Conservation (phyloP, 1,140 invertebrate genomes). For the Campoletis sonorensis region DNA sequence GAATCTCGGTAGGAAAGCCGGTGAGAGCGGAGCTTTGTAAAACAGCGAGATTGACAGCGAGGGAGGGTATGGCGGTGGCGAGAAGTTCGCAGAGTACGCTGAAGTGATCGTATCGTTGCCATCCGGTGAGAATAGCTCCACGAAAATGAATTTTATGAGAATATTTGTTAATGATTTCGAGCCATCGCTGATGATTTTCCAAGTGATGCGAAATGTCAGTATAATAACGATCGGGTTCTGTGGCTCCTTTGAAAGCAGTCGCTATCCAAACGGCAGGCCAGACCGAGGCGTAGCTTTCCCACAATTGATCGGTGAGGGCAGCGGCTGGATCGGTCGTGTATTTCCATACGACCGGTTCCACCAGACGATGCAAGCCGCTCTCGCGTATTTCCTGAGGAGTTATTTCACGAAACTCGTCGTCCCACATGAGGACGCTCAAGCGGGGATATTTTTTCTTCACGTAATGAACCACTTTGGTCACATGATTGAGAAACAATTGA, state of each 20-base stretch:
- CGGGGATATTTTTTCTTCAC: slow-evolving; percentile 80
- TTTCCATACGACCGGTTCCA: slow-evolving; percentile 91
- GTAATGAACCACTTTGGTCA: slow-evolving; percentile 79
- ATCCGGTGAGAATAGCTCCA: slow-evolving; percentile 81
- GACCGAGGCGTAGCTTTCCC: slow-evolving; percentile 87
- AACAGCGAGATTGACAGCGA: slow-evolving; percentile 80
- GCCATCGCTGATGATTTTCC: slow-evolving; percentile 85
- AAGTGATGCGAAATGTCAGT: slow-evolving; percentile 79
- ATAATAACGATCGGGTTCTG: slow-evolving; percentile 84
- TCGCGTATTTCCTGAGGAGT: slow-evolving; percentile 79
- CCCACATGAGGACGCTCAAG: slow-evolving; percentile 91
- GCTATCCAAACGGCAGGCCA: slow-evolving; percentile 94
- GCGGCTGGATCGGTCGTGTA: slow-evolving; percentile 80
- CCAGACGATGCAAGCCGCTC: slow-evolving; percentile 81
- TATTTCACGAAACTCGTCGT: slow-evolving; percentile 92
- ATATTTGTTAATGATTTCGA: slow-evolving; percentile 79
- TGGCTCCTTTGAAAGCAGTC: slow-evolving; percentile 93
- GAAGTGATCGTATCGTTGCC: slow-evolving; percentile 90
- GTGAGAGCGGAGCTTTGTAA: slow-evolving; percentile 67
- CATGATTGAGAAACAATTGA: slow-evolving; percentile 84
- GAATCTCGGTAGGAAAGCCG: slow-evolving; percentile 62
- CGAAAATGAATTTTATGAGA: slow-evolving; percentile 78
- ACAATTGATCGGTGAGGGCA: slow-evolving; percentile 79
- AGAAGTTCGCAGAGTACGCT: slow-evolving; percentile 87
- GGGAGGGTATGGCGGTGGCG: slow-evolving; percentile 82